Evolutionary conservation across 2,797 vertebrate genomes (phyloP).

Genomic region (Pampus argenteus): DNA sequence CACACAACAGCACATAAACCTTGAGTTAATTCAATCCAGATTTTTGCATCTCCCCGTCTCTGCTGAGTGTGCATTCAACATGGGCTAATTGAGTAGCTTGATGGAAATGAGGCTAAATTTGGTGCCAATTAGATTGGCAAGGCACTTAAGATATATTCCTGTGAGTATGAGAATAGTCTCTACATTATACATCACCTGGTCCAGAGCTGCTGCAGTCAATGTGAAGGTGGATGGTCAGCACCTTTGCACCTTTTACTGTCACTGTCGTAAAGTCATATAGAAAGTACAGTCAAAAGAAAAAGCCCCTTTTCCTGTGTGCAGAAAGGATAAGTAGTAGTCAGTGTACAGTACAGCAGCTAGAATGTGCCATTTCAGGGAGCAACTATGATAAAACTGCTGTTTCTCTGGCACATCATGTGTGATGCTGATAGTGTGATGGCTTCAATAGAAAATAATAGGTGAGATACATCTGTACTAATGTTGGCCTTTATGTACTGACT

Average conservation of each 20-base stretch:
- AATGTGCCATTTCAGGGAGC: not conserved
- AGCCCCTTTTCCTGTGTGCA: slow-evolving; percentile 14
- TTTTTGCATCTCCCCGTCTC: slow-evolving; percentile 39
- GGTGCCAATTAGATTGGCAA: slow-evolving; percentile 70
- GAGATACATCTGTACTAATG: not conserved
- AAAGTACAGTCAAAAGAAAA: slow-evolving; percentile 21
- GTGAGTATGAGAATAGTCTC: slow-evolving; percentile 44
- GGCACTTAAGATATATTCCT: slow-evolving; percentile 69
- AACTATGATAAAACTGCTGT: not conserved
- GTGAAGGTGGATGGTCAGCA: slow-evolving; percentile 49
- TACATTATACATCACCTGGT: slow-evolving; percentile 33
- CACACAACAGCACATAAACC: slow-evolving; percentile 35
- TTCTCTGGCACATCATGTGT: not conserved
- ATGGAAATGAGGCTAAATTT: slow-evolving; percentile 70
- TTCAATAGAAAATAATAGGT: not conserved
- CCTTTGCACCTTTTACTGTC: slow-evolving; percentile 42
- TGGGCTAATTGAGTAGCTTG: slow-evolving; percentile 47
- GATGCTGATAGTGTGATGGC: not conserved
- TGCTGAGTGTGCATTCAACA: slow-evolving; percentile 72
- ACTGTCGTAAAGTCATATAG: slow-evolving; percentile 3
- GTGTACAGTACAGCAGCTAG: not conserved
- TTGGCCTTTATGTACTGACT: not conserved
- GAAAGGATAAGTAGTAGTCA: not conserved
- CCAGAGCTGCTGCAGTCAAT: slow-evolving; percentile 30
- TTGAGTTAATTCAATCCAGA: slow-evolving; percentile 46